These are phyloP conservation scores for Hippocampus barbouri DNA, from an alignment of 2,113 vertebrate species.

Conservation along the genomic window DNA sequence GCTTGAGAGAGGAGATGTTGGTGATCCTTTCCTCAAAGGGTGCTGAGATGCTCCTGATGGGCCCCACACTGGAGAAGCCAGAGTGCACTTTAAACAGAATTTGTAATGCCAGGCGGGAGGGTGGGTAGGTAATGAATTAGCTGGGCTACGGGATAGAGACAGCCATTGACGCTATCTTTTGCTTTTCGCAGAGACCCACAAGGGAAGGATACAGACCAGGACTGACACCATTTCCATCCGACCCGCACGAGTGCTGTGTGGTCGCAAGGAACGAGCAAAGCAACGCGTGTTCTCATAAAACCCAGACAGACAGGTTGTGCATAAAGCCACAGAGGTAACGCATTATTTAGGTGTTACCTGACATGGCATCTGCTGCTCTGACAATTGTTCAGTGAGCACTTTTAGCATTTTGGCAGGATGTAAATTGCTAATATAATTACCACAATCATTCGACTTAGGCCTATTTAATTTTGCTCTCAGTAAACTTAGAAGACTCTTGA, in stretches of 20 bases:
- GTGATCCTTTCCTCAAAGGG: conserved; percentile 74
- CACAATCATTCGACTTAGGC: conserved; percentile 9
- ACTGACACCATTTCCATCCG: conserved; percentile 73
- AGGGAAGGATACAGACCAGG: conserved; percentile 62
- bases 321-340: neutral
- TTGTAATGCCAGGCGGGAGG: conserved; percentile 71
- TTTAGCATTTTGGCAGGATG: neutral
- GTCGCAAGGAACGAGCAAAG: conserved; percentile 33
- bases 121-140: conserved; percentile 66
- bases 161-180: conserved; percentile 67
- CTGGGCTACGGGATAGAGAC: conserved; percentile 59
- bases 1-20: conserved; percentile 65
- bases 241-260: conserved; percentile 40
- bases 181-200: conserved; percentile 68
- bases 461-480: conserved; percentile 29
- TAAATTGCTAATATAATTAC: conserved; percentile 15
- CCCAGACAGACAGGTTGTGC: conserved; percentile 1
- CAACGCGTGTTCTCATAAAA: conserved; percentile 12
- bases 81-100: conserved; percentile 79
- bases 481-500: conserved; percentile 4
- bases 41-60: conserved; percentile 73
- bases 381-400: neutral
- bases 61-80: conserved; percentile 66
- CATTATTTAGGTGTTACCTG: conserved; percentile 6
- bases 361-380: conserved; percentile 13